Evolutionary conservation across 2,888 invertebrate species (phyloP).

Genomic region (Conomelus anceps): DNA sequence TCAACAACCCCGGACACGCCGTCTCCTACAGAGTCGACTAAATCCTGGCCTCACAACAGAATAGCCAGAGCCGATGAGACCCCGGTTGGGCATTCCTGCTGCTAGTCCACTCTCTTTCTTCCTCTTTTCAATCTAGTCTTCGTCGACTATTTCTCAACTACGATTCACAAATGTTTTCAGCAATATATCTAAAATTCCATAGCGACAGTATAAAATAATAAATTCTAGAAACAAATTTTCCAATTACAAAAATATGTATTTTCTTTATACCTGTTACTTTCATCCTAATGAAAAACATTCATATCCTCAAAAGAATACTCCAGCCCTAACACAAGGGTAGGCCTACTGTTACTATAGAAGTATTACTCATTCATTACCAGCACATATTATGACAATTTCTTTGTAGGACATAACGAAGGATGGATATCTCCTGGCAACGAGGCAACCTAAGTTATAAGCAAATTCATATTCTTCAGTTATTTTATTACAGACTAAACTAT

Average conservation of each 20-base stretch:
- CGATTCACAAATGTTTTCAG: background rate
- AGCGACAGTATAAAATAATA: background rate
- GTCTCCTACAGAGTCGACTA: constrained; percentile 43
- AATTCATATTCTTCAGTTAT: too few species aligned
- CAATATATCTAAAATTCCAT: background rate
- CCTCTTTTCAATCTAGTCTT: too few species aligned
- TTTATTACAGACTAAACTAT: too few species aligned
- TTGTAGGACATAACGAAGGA: too few species aligned
- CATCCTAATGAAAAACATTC: background rate
- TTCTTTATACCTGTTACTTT: background rate
- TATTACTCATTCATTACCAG: too few species aligned
- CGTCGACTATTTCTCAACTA: too few species aligned
- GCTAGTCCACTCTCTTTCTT: constrained; percentile 23
- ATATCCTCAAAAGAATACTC: background rate
- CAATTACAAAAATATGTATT: background rate
- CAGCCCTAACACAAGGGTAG: too few species aligned
- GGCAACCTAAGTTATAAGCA: too few species aligned
- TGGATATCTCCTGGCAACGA: too few species aligned
- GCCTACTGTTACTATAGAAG: too few species aligned
- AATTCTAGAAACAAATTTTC: background rate
- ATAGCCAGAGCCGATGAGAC: constrained; percentile 31
- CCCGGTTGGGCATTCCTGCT: constrained; percentile 28
- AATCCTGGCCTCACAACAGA: constrained; percentile 5
- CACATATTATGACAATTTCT: too few species aligned
- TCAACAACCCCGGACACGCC: constrained; percentile 44